Conservation (phyloP, 2,888 invertebrate species). For the Julus scandinavius region DNA sequence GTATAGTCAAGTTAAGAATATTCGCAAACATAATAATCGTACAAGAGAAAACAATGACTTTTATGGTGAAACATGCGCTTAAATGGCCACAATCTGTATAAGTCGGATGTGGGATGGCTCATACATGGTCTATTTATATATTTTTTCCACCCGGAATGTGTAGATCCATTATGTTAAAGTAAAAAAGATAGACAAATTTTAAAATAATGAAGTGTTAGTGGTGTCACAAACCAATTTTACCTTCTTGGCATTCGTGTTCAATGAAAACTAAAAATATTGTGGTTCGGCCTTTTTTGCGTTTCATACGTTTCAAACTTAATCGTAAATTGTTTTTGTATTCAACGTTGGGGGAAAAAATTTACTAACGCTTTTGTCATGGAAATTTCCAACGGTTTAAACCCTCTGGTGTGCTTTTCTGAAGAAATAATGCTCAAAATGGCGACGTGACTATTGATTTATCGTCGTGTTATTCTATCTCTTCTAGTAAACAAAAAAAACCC, state of each 20-base stretch:
- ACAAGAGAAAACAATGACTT: too few relatives aligned
- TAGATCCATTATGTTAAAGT: too few relatives aligned
- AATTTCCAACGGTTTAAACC: not conserved
- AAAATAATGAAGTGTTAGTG: not conserved
- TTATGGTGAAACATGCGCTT: too few relatives aligned
- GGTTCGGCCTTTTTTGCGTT: not conserved
- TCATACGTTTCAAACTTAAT: not conserved
- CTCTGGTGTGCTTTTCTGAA: not conserved
- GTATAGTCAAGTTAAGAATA: too few relatives aligned
- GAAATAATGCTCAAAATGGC: not conserved
- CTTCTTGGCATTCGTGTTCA: not conserved
- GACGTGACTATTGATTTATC: constrained; percentile 16
- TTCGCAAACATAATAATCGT: too few relatives aligned
- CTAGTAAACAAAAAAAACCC: not conserved
- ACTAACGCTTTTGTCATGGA: not conserved
- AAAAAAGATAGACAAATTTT: too few relatives aligned
- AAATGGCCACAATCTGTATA: too few relatives aligned
- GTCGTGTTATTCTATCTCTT: not conserved
- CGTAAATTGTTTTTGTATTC: not conserved
- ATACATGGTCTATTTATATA: too few relatives aligned
- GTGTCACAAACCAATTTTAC: not conserved
- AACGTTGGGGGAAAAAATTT: not conserved
- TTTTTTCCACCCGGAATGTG: too few relatives aligned
- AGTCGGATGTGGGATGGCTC: too few relatives aligned
- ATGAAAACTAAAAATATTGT: not conserved